Conservation (phyloP, 2,797 vertebrate genomes). For the Lycodopsis pacificus region DNA sequence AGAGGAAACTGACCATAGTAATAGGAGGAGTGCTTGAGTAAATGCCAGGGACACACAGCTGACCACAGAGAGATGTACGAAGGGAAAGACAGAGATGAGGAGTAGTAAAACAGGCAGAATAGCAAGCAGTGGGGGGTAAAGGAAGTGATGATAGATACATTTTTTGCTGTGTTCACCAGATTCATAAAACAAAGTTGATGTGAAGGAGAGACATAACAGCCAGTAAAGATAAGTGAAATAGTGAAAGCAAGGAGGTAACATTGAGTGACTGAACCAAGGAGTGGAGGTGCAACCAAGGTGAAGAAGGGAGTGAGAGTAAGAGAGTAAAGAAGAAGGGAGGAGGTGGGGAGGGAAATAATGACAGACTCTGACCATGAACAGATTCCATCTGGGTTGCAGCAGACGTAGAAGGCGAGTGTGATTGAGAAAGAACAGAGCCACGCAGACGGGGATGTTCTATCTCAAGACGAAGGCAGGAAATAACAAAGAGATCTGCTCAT, state of each 20-base stretch:
- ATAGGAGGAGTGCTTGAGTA: conserved; percentile 35
- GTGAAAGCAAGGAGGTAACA: conserved; percentile 19
- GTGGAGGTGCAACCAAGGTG: conserved; percentile 33
- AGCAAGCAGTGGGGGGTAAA: conserved; percentile 24
- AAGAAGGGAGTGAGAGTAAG: conserved; percentile 31
- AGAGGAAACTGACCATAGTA: conserved; percentile 25
- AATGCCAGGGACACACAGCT: conserved; percentile 23
- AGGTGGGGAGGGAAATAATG: conserved; percentile 37
- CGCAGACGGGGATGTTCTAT: conserved; percentile 40
- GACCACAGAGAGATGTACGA: conserved; percentile 34
- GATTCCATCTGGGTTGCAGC: conserved; percentile 38
- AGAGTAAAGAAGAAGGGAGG: conserved; percentile 9
- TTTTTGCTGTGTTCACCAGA: conserved; percentile 34
- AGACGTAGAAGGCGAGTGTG: conserved; percentile 34
- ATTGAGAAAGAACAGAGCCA: conserved; percentile 63
- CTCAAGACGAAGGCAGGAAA: conserved; percentile 62
- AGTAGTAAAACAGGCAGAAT: conserved; percentile 19
- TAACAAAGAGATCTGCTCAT: conserved; percentile 40
- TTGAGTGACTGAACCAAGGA: conserved; percentile 32
- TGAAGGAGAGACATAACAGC: conserved; percentile 27
- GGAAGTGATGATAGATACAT: conserved; percentile 35
- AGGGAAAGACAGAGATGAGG: conserved; percentile 21
- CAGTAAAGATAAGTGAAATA: conserved; percentile 23
- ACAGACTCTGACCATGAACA: conserved; percentile 62
- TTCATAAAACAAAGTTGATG: conserved; percentile 37